phyloP scores from a whole-genome alignment of 2,888 invertebrate species.

The Tipula confusa region DNA sequence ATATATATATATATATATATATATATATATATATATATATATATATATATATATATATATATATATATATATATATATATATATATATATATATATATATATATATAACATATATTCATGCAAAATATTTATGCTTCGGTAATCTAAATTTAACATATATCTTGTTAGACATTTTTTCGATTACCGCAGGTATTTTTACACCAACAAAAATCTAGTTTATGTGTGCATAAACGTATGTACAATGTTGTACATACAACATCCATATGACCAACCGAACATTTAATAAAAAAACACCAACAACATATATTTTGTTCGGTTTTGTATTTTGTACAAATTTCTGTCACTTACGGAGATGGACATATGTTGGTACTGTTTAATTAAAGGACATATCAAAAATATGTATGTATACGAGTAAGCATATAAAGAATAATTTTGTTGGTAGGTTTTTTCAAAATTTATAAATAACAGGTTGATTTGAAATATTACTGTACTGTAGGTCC shows the following conservation, averaged over 20 bases:
- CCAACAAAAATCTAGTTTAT: conserved; percentile 25
- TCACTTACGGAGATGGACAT: conserved; percentile 12
- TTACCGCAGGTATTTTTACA: conserved; percentile 25
- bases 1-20: neutral
- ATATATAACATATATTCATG: neutral
- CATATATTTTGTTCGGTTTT: neutral
- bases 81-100: neutral
- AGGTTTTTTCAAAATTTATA: neutral
- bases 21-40: neutral
- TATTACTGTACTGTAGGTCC: too few relatives aligned
- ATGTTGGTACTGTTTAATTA: conserved; percentile 8
- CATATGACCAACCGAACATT: neutral
- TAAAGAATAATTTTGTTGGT: neutral
- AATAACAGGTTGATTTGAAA: neutral
- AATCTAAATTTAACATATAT: conserved; percentile 25
- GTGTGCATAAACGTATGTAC: neutral
- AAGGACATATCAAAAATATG: neutral
- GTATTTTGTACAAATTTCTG: conserved; percentile 25
- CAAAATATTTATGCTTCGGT: conserved; percentile 25
- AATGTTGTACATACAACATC: neutral
- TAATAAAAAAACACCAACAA: neutral
- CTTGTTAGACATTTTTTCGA: conserved; percentile 9
- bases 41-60: neutral
- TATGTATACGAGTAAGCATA: neutral
- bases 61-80: neutral